These are phyloP conservation scores for Aythya baeri DNA, from an alignment of 2,113 vertebrate species.

Conservation along the genomic window DNA sequence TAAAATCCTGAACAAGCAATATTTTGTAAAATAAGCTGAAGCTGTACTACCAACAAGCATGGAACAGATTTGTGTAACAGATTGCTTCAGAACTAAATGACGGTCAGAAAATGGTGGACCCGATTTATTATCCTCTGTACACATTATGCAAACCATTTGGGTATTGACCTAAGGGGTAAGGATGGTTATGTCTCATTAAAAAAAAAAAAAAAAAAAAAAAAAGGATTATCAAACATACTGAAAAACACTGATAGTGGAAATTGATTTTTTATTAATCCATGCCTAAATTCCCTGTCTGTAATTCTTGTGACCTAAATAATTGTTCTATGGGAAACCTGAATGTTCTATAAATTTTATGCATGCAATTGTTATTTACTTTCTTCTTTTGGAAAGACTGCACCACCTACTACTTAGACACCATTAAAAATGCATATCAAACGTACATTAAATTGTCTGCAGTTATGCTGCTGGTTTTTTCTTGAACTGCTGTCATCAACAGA, in stretches of 20 bases:
- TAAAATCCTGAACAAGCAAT: background rate
- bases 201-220: background rate
- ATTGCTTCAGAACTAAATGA: background rate
- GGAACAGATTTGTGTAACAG: background rate
- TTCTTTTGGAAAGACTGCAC: background rate
- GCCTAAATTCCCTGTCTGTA: background rate
- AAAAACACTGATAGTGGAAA: constrained; percentile 9
- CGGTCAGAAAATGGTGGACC: background rate
- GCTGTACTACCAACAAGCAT: background rate
- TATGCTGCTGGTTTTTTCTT: background rate
- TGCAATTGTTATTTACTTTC: background rate
- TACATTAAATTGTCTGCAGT: background rate
- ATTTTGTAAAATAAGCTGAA: background rate
- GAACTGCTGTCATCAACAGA: background rate
- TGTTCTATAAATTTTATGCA: background rate
- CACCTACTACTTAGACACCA: rapidly evolving
- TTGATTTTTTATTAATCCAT: constrained; percentile 58
- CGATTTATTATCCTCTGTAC: background rate
- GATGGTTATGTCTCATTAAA: background rate
- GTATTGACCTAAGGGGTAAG: background rate
- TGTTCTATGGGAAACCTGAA: background rate
- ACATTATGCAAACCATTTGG: background rate
- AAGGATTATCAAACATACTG: background rate
- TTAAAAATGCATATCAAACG: background rate
- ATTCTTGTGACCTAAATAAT: background rate